Base-by-base conservation (phyloP, 2,888 invertebrate genomes). In the Drosophila limbata region DNA sequence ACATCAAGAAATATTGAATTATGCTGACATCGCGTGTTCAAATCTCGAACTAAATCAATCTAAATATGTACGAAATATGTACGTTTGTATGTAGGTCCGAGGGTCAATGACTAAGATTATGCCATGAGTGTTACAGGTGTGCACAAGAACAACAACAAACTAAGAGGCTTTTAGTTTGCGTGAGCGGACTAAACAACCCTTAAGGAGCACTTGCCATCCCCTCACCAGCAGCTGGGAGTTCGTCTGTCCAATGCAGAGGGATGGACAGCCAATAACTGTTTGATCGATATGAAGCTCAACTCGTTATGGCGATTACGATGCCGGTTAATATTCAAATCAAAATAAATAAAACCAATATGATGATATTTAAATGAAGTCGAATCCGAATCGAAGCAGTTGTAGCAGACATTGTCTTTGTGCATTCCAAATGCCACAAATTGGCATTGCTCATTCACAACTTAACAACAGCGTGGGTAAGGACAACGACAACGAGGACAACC, bases 271-370 rank as follows among this genome's bases (percentile, higher is more conserved):
- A 89, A 85, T 85, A 89, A 73, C 73, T 85, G 85, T 85, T 85
- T 85, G 85, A 70, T 85, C 85, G 71, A 85, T 85, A 84, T 44
- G 28, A 33, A 64, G 66, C 62, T 56, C 73, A 75, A 70, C 69
- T 68, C 67, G 67, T 81, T 84, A 65, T 33, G 61, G 51, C 64
- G 55, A 59, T 74, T 73, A 37, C 66, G 59, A 79, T 59, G 78
- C 85, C 78, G 85, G 89, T 72, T 74, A 85, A 87, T 84, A 82
- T 84, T 88, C 84, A 85, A 88, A 84, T 79, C 68, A 73, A 73
- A 84, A 73, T 72, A 79, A 81, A 67, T 73, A 69, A 76, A 68
- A 73, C 69, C 70, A 86, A 77, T 73, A 53, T 44, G 65, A 53
- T 44, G 65, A 66, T 69, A 69, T 71, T 71, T 68, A 79, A 88